Evolutionary conservation across 30 jellyfish, hydroid and myxozoan species (phyloP).

Genomic region (Hydra vulgaris): DNA sequence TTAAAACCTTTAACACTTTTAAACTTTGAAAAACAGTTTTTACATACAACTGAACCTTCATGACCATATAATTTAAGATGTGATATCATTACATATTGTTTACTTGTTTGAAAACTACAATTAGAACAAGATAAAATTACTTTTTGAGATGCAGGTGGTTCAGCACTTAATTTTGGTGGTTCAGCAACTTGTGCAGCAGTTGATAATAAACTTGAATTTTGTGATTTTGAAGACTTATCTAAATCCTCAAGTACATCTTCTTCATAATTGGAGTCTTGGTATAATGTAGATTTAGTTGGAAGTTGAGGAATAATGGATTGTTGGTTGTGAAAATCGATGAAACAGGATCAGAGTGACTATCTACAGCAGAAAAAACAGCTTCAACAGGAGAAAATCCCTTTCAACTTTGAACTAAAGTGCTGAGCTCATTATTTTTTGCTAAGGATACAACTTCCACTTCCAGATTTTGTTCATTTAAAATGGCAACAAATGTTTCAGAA

Average conservation of each 20-base stretch:
- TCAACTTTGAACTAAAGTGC: not conserved
- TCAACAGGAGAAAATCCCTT: not conserved
- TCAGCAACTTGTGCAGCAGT: not conserved
- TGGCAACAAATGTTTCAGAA: not conserved
- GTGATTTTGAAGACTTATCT: not conserved
- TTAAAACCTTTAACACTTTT: too few species aligned
- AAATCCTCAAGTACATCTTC: not conserved
- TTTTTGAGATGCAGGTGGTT: not conserved
- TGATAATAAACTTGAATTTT: not conserved
- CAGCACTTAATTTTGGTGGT: not conserved
- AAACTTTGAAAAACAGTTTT: not conserved
- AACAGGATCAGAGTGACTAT: not conserved
- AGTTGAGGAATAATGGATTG: not conserved
- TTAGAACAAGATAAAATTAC: not conserved
- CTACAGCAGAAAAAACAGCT: not conserved
- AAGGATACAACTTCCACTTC: not conserved
- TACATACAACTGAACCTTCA: not conserved
- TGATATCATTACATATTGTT: not conserved
- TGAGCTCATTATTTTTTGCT: not conserved
- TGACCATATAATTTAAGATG: not conserved
- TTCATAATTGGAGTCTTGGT: not conserved
- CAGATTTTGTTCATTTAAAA: not conserved
- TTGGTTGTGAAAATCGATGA: not conserved
- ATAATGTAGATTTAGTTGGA: not conserved
- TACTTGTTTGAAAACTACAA: not conserved